phyloP scores from a whole-genome alignment of 2,113 vertebrate species.

The Calonectris borealis region DNA sequence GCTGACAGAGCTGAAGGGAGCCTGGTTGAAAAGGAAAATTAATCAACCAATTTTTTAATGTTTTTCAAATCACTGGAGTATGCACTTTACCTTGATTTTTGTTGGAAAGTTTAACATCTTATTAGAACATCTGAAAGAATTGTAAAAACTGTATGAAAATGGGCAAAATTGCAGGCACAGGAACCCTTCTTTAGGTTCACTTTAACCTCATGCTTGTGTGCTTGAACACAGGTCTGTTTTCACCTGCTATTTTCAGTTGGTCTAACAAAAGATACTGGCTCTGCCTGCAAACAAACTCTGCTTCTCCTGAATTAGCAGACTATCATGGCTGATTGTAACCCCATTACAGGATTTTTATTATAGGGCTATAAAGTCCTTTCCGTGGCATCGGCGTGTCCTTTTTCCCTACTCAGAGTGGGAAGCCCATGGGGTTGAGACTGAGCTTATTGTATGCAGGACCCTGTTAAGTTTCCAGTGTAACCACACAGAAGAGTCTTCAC shows the following conservation, averaged over 20 bases:
- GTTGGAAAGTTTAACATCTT: not conserved
- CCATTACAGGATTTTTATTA: not conserved
- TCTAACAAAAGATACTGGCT: not conserved
- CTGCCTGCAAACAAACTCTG: not conserved
- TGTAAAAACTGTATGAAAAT: not conserved
- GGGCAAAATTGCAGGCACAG: not conserved
- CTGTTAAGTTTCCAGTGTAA: not conserved
- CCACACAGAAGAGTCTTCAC: not conserved
- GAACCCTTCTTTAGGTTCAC: not conserved
- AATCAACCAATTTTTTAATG: not conserved
- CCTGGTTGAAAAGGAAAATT: not conserved
- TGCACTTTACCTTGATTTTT: not conserved
- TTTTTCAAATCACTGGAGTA: not conserved
- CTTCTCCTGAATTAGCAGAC: not conserved
- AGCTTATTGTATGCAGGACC: not conserved
- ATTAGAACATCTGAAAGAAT: not conserved
- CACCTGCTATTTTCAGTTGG: not conserved
- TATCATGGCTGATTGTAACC: not conserved
- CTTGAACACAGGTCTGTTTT: accelerated
- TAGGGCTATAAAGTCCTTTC: not conserved
- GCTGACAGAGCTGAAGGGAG: not conserved
- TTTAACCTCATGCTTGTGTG: not conserved
- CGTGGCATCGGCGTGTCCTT: not conserved
- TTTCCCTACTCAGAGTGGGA: not conserved
- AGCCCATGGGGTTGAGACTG: not conserved